phyloP scores from a whole-genome alignment of 2,113 vertebrate species.

The Tupaia tana region DNA sequence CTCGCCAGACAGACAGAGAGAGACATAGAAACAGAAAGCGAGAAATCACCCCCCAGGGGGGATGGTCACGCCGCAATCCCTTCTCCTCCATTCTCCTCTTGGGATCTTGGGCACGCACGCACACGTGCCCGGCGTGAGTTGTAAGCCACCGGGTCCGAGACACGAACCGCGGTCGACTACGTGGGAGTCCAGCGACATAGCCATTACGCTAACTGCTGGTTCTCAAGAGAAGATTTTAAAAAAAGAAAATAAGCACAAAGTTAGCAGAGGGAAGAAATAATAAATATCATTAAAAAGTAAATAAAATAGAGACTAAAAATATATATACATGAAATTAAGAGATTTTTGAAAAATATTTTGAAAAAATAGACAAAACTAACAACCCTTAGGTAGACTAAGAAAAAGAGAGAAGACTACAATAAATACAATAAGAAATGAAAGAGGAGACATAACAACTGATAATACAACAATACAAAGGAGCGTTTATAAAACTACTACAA shows the following conservation, averaged over 20 bases:
- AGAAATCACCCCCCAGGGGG: too few species aligned
- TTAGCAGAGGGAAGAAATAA: background rate
- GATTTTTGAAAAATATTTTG: background rate
- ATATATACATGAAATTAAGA: too few species aligned
- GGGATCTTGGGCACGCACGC: too few species aligned
- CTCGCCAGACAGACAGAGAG: too few species aligned
- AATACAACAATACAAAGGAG: background rate
- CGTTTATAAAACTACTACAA: background rate
- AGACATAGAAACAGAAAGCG: too few species aligned
- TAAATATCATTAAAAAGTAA: background rate
- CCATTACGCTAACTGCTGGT: too few species aligned
- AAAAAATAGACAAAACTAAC: background rate
- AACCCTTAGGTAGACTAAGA: background rate
- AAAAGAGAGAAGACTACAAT: background rate
- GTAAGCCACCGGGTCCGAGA: too few species aligned
- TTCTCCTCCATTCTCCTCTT: too few species aligned
- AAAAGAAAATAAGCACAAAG: background rate
- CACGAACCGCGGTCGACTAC: too few species aligned
- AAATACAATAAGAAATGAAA: background rate
- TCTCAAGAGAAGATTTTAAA: background rate
- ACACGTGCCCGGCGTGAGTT: too few species aligned
- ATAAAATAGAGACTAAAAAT: background rate
- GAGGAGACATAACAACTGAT: background rate
- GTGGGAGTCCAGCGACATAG: too few species aligned
- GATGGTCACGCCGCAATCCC: too few species aligned